phyloP scores from a whole-genome alignment of 2,888 invertebrate species.

The Melipona beecheii region DNA sequence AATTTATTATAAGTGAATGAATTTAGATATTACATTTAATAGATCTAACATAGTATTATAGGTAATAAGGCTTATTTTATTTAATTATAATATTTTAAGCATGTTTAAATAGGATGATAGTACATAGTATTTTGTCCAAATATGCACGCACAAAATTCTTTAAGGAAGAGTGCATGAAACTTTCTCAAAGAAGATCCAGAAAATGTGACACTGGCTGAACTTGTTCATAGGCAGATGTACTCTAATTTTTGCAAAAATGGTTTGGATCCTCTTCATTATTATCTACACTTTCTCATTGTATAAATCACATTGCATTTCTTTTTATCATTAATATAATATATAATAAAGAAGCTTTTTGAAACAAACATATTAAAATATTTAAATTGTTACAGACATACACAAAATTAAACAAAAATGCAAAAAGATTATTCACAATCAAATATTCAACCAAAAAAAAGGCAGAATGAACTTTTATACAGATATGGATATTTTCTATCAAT shows the following conservation, averaged over 20 bases:
- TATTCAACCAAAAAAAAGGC: constrained; percentile 50
- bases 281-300: constrained; percentile 31
- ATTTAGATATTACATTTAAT: constrained; percentile 21
- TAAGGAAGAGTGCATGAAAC: constrained; percentile 47
- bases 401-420: constrained; percentile 47
- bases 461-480: constrained; percentile 69
- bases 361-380: neutral
- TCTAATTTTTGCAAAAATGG: constrained; percentile 49
- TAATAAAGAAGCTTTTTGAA: neutral
- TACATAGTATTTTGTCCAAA: constrained; percentile 42
- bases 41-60: constrained; percentile 14
- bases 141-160: constrained; percentile 36
- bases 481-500: constrained; percentile 80
- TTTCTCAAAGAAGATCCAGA: constrained; percentile 34
- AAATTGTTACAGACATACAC: constrained; percentile 34
- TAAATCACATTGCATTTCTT: constrained; percentile 22
- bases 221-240: constrained; percentile 36
- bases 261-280: constrained; percentile 39
- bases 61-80: constrained; percentile 31
- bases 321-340: neutral
- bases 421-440: constrained; percentile 28
- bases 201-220: constrained; percentile 39
- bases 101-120: constrained; percentile 48
- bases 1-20: constrained; percentile 32
- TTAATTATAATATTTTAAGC: constrained; percentile 49